Conservation (phyloP, 2,797 vertebrate species). For the Steatocranus sp. region DNA sequence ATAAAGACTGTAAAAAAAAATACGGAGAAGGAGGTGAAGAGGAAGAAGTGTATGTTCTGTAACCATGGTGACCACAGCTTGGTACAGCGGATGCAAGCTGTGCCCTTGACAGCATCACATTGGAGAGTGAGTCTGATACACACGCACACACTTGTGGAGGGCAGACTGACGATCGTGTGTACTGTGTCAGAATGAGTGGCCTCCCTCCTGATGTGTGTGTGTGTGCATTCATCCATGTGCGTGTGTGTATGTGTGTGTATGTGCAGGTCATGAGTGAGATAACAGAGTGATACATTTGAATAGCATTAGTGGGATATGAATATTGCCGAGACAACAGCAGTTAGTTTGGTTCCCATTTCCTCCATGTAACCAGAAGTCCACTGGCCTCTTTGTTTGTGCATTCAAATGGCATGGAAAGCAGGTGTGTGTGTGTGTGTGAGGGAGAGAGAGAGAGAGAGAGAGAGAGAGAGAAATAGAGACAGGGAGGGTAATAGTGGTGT, state of each 20-base stretch:
- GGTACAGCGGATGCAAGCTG: constrained; percentile 38
- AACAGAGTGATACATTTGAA: constrained; percentile 65
- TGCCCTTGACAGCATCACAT: constrained; percentile 62
- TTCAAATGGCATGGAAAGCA: constrained; percentile 72
- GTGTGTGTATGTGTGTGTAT: not conserved
- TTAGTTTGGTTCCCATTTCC: constrained; percentile 58
- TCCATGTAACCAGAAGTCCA: constrained; percentile 48
- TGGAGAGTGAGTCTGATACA: constrained; percentile 13
- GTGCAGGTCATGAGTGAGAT: constrained; percentile 40
- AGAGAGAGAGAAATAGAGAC: not conserved
- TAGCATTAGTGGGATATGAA: constrained; percentile 48
- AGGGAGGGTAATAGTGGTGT: not conserved
- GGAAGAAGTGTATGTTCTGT: constrained; percentile 61
- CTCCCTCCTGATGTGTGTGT: not conserved
- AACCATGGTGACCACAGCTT: constrained; percentile 61
- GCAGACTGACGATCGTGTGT: not conserved
- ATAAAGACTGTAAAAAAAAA: not conserved
- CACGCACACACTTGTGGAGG: not conserved
- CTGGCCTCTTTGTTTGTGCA: constrained; percentile 53
- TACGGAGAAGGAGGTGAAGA: constrained; percentile 1
- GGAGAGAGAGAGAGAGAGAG: no score
- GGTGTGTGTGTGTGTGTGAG: not conserved
- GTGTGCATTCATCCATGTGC: not conserved
- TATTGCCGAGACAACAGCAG: constrained; percentile 42
- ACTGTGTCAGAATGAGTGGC: constrained; percentile 2